Conservation (phyloP, 2,113 vertebrate genomes). For the Galemys pyrenaicus region DNA sequence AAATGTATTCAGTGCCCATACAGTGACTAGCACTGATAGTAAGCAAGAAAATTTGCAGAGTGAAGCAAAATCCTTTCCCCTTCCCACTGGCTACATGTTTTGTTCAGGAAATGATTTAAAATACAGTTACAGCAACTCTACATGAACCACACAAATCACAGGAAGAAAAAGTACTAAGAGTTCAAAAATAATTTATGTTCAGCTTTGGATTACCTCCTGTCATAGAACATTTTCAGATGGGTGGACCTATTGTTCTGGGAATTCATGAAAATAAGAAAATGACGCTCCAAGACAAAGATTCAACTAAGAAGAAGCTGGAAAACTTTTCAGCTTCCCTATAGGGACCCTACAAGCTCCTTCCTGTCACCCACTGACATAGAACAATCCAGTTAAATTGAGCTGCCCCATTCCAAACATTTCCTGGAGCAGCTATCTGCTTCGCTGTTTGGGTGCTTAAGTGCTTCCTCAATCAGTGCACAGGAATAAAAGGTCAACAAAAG, state of each 20-base stretch:
- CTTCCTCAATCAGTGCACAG: constrained; percentile 46
- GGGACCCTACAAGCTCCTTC: constrained; percentile 37
- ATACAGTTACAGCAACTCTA: constrained; percentile 56
- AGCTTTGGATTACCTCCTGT: constrained; percentile 41
- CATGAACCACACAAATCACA: constrained; percentile 56
- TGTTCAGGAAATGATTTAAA: constrained; percentile 63
- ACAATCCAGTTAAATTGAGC: constrained; percentile 53
- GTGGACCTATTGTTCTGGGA: constrained; percentile 53
- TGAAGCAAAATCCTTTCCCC: constrained; percentile 24
- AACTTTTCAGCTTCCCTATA: constrained; percentile 34
- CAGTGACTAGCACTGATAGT: constrained; percentile 3
- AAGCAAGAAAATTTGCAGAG: constrained; percentile 29
- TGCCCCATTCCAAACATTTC: constrained; percentile 61
- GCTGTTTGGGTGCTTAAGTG: constrained; percentile 61
- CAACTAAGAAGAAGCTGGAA: constrained; percentile 63
- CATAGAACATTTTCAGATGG: constrained; percentile 48
- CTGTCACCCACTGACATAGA: constrained; percentile 59
- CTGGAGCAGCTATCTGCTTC: constrained; percentile 45
- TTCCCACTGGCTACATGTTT: background rate
- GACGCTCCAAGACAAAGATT: constrained; percentile 5
- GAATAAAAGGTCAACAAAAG: constrained; percentile 50
- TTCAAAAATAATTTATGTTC: constrained; percentile 60
- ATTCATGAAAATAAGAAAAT: constrained; percentile 67
- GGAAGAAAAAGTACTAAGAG: constrained; percentile 28
- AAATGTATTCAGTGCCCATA: constrained; percentile 48